Evolutionary conservation across 2,888 invertebrate species (phyloP).

Genomic region (Argyresthia albistria): DNA sequence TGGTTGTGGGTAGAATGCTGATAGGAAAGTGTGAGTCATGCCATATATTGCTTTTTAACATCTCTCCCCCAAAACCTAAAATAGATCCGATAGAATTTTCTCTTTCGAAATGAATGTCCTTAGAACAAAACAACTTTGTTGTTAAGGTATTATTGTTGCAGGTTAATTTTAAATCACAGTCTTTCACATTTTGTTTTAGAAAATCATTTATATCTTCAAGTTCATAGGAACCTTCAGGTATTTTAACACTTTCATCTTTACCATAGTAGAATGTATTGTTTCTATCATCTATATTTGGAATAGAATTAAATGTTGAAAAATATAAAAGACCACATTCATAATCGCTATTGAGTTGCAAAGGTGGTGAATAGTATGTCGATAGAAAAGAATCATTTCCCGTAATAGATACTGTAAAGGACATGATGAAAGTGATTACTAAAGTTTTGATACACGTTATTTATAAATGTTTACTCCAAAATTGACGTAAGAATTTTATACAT

Average conservation of each 20-base stretch:
- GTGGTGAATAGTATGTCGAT: conserved; percentile 9
- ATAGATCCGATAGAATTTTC: not conserved
- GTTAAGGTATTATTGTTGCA: conserved; percentile 3
- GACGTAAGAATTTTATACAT: conserved; percentile 3
- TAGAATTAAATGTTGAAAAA: conserved; percentile 16
- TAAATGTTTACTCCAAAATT: conserved; percentile 2
- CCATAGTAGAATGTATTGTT: conserved; percentile 25
- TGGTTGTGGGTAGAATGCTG: conserved; percentile 1
- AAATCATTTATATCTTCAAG: conserved; percentile 18
- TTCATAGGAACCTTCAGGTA: conserved; percentile 26
- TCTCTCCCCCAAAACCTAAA: not conserved
- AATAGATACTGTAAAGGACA: conserved; percentile 16
- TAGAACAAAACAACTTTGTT: not conserved
- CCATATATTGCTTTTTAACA: not conserved
- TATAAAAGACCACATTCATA: conserved; percentile 15
- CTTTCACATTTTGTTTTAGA: not conserved
- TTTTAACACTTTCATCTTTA: conserved; percentile 15
- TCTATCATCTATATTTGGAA: conserved; percentile 23
- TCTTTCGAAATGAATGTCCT: not conserved
- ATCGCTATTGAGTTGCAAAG: conserved; percentile 8
- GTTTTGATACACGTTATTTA: not conserved
- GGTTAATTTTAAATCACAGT: not conserved
- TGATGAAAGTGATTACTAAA: not conserved
- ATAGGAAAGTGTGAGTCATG: not conserved
- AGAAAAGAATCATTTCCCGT: conserved; percentile 12